Conservation (phyloP, 2,888 invertebrate species). For the Sarcophaga variegata region DNA sequence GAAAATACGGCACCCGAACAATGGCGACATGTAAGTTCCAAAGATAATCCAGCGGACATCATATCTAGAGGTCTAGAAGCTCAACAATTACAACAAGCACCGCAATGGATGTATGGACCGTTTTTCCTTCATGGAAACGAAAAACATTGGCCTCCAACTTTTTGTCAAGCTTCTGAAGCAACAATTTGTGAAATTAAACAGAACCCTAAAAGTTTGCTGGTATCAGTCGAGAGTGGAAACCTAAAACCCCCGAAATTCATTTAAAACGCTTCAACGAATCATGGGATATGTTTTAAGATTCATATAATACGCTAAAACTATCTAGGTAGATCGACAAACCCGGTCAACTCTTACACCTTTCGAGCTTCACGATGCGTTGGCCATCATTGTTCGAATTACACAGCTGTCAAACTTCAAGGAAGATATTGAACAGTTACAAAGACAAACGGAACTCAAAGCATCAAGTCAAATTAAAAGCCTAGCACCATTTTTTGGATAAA, state of each 20-base stretch:
- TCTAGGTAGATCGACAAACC: neutral
- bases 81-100: neutral
- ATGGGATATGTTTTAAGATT: conserved; percentile 5
- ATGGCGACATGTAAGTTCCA: neutral
- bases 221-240: neutral
- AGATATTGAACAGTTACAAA: too few relatives aligned
- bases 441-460: too few relatives aligned
- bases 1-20: neutral
- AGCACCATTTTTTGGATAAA: too few relatives aligned
- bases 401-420: neutral
- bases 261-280: neutral
- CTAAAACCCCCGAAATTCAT: neutral
- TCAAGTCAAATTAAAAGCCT: too few relatives aligned
- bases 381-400: neutral
- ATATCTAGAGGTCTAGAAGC: neutral
- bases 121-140: conserved; percentile 2
- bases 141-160: neutral
- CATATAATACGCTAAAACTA: neutral
- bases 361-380: neutral
- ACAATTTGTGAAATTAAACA: neutral
- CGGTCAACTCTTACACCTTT: neutral
- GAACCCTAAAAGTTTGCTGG: neutral
- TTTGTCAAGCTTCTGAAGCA: neutral
- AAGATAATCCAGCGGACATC: neutral
- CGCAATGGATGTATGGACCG: neutral